phyloP scores from a whole-genome alignment of 2,888 invertebrate genomes.

The Pasiphila rectangulata region DNA sequence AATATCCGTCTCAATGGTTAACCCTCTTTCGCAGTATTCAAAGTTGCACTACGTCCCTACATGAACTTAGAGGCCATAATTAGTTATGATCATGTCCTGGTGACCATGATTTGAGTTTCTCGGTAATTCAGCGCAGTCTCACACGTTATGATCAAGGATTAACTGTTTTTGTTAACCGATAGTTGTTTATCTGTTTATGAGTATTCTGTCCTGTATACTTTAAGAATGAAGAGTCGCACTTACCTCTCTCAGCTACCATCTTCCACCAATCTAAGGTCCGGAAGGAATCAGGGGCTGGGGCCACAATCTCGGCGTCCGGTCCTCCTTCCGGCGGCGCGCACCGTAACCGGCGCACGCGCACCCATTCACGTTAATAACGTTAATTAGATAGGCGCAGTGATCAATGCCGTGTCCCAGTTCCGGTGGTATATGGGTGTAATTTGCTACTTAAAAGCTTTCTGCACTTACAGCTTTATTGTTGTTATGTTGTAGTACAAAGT shows the following conservation, averaged over 20 bases:
- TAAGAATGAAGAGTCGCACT: not conserved
- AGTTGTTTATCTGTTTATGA: too few relatives aligned
- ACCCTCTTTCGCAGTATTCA: too few relatives aligned
- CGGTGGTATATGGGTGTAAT: slow-evolving; percentile 26
- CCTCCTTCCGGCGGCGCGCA: slow-evolving; percentile 61
- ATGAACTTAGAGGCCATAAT: too few relatives aligned
- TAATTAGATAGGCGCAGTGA: slow-evolving; percentile 36
- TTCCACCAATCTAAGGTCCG: slow-evolving; percentile 54
- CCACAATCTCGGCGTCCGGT: slow-evolving; percentile 76
- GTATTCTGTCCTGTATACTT: too few relatives aligned
- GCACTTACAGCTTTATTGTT: not conserved
- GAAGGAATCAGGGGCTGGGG: slow-evolving; percentile 77
- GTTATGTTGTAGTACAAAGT: not conserved
- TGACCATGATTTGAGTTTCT: too few relatives aligned
- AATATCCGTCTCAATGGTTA: too few relatives aligned
- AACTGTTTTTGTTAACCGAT: too few relatives aligned
- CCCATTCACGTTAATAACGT: slow-evolving; percentile 42
- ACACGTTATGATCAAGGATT: too few relatives aligned
- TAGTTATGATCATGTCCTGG: too few relatives aligned
- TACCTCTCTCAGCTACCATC: slow-evolving; percentile 3
- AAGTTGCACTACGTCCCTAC: too few relatives aligned
- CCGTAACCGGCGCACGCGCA: slow-evolving; percentile 68
- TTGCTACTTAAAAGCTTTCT: not conserved
- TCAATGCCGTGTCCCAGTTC: slow-evolving; percentile 24
- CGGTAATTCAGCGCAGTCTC: too few relatives aligned